Conservation (phyloP, 2,113 vertebrate species). For the Dromaius novaehollandiae region DNA sequence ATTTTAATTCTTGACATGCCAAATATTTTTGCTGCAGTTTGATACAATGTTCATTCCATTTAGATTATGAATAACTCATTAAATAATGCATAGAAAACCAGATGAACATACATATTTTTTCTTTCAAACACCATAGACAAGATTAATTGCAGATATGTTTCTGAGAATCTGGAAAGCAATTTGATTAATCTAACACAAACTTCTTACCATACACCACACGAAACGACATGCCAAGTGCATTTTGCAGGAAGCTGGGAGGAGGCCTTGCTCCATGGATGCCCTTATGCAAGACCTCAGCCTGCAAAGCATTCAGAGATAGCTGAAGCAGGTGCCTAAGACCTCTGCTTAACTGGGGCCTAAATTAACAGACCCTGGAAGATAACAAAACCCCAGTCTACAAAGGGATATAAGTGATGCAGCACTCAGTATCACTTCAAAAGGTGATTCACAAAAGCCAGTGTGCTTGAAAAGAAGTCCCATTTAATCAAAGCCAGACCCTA, state of each 20-base stretch:
- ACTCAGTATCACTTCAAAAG: neutral
- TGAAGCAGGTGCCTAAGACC: neutral
- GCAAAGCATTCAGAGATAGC: neutral
- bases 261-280: neutral
- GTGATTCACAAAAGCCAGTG: neutral
- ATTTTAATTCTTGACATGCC: neutral
- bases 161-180: neutral
- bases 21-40: neutral
- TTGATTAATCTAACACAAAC: neutral
- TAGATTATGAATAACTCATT: neutral
- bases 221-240: neutral
- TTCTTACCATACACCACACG: neutral
- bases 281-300: neutral
- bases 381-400: neutral
- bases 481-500: neutral
- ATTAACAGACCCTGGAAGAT: neutral
- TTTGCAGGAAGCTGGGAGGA: neutral
- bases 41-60: neutral
- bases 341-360: neutral
- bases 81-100: neutral
- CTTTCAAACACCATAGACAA: neutral
- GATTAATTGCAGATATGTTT: neutral
- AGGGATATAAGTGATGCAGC: neutral
- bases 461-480: neutral
- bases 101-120: neutral